phyloP scores from a whole-genome alignment of 2,888 invertebrate genomes.

The Aphodius sticticus region DNA sequence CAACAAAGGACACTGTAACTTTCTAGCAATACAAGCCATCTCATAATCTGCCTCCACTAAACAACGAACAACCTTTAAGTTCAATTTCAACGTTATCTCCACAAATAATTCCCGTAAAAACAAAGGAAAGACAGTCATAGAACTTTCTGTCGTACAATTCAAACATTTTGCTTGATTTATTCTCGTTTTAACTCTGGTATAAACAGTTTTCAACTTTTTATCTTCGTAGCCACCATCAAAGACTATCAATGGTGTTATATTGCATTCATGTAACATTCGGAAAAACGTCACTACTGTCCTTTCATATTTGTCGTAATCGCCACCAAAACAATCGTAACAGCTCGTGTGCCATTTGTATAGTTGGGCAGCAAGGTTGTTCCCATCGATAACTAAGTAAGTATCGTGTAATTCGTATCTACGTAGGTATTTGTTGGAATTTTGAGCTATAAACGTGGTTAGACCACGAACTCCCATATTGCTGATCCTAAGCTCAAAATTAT shows the following conservation, averaged over 20 bases:
- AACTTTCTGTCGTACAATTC: constrained; percentile 65
- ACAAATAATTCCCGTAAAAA: constrained; percentile 78
- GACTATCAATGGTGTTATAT: constrained; percentile 75
- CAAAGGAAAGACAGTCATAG: constrained; percentile 74
- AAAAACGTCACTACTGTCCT: constrained; percentile 73
- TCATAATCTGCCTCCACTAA: constrained; percentile 92
- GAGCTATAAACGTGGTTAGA: constrained; percentile 80
- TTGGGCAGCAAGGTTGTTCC: constrained; percentile 77
- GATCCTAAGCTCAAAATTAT: neutral
- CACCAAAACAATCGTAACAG: constrained; percentile 79
- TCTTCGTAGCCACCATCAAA: constrained; percentile 82
- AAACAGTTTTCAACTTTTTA: constrained; percentile 74
- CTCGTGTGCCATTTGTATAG: constrained; percentile 70
- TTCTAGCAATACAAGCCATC: constrained; percentile 81
- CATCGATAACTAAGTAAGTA: constrained; percentile 79
- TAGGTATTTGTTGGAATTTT: constrained; percentile 70
- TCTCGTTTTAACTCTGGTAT: constrained; percentile 67
- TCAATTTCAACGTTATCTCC: constrained; percentile 71
- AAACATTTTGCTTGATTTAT: constrained; percentile 66
- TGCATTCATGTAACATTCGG: constrained; percentile 72
- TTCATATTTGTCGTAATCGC: constrained; percentile 85
- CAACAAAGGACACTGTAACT: constrained; percentile 83
- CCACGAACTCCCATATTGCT: constrained; percentile 83
- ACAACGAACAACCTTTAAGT: constrained; percentile 74
- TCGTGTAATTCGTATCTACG: constrained; percentile 71